These are phyloP conservation scores for Lipophrys pholis DNA, from an alignment of 2,113 vertebrate species.

Conservation along the genomic window DNA sequence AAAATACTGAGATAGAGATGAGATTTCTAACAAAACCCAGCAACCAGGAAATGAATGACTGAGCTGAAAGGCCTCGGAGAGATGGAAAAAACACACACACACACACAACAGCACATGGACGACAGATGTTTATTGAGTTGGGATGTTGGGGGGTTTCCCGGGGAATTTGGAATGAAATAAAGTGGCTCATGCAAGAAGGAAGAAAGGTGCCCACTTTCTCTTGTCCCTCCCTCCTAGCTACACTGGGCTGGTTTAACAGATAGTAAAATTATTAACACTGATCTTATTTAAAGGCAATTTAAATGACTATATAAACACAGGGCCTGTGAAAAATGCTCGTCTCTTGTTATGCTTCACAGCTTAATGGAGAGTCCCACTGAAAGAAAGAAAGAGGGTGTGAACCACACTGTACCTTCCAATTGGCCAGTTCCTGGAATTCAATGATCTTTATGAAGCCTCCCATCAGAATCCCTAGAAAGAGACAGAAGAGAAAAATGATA, in stretches of 20 bases:
- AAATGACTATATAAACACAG: too few relatives aligned
- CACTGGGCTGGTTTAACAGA: too few relatives aligned
- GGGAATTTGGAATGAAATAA: background rate
- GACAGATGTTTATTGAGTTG: constrained; percentile 1
- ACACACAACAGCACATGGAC: background rate
- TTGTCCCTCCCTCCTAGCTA: background rate
- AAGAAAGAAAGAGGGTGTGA: background rate
- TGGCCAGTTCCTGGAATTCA: constrained; percentile 96
- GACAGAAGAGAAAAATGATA: constrained; percentile 16
- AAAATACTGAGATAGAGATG: constrained; percentile 5
- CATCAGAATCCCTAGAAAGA: constrained; percentile 94
- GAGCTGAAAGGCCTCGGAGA: background rate
- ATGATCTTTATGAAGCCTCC: constrained; percentile 99
- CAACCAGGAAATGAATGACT: constrained; percentile 14
- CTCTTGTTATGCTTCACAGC: background rate
- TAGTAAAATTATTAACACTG: too few relatives aligned
- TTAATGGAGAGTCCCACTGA: background rate
- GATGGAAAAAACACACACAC: background rate
- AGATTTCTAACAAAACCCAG: constrained; percentile 24
- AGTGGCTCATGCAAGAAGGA: background rate
- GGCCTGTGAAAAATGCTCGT: background rate
- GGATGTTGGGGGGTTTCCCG: background rate
- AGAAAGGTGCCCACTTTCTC: background rate
- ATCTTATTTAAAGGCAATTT: too few relatives aligned
- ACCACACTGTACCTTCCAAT: constrained; percentile 93